Evolutionary conservation across 2,797 vertebrate species (phyloP).

Genomic region (Myiothlypis coronata): DNA sequence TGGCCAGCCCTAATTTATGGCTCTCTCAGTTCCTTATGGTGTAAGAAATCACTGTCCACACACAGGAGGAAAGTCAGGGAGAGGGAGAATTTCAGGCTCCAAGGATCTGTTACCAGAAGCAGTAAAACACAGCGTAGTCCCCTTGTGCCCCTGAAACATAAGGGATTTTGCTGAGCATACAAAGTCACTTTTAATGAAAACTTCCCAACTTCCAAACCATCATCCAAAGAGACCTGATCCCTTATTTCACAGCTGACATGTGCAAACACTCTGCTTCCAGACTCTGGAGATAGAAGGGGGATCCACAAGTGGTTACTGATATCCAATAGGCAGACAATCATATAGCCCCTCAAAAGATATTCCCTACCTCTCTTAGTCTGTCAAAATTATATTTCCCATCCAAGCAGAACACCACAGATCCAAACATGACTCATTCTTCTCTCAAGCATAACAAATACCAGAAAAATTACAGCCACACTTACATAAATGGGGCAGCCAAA

Average conservation of each 20-base stretch:
- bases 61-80: not conserved
- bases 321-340: not conserved
- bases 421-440: not conserved
- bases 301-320: not conserved
- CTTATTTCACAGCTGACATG: not conserved
- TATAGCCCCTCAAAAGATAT: rapidly evolving
- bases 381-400: not conserved
- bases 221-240: not conserved
- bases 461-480: not conserved
- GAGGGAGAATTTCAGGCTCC: not conserved
- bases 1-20: not conserved
- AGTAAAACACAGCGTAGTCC: not conserved
- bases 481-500: not conserved
- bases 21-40: not conserved
- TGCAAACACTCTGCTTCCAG: not conserved
- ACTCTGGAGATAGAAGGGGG: not conserved
- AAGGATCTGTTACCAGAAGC: not conserved
- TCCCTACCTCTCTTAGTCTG: not conserved
- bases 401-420: not conserved
- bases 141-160: not conserved
- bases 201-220: not conserved
- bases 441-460: not conserved
- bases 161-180: not conserved
- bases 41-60: not conserved
- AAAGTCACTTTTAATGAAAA: not conserved